Percentiles rank a stretch among this genome's conserved stretches.
Evolutionary conservation across 2,888 invertebrate genomes (phyloP).

Genomic region (Ametastegia equiseti): DNA sequence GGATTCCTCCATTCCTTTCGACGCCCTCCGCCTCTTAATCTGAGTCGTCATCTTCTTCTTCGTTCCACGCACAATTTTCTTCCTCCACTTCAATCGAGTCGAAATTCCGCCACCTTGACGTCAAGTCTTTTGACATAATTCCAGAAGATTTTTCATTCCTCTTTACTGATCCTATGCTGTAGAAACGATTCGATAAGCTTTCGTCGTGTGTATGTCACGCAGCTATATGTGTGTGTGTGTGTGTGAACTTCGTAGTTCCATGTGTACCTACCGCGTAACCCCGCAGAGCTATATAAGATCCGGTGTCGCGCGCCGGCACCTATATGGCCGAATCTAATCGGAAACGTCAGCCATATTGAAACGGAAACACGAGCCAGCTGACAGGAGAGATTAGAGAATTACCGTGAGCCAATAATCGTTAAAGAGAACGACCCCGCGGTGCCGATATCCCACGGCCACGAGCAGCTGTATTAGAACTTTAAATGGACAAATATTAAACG

Average conservation of each 20-base stretch:
- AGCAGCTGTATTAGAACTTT: slow-evolving; percentile 35
- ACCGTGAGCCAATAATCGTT: slow-evolving; percentile 73
- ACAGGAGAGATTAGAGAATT: slow-evolving; percentile 74
- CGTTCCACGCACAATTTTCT: slow-evolving; percentile 35
- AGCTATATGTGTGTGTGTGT: background rate
- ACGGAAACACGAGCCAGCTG: slow-evolving; percentile 71
- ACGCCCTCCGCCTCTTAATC: slow-evolving; percentile 30
- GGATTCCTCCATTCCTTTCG: slow-evolving; percentile 31
- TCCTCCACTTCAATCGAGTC: slow-evolving; percentile 15
- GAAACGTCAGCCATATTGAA: slow-evolving; percentile 69
- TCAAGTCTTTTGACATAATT: background rate
- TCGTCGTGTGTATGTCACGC: background rate
- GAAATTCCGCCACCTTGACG: slow-evolving; percentile 6
- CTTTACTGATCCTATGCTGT: background rate
- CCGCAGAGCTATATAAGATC: slow-evolving; percentile 36
- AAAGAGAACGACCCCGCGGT: slow-evolving; percentile 73
- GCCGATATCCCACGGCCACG: slow-evolving; percentile 65
- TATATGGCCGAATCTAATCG: slow-evolving; percentile 62
- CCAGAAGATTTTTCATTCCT: slow-evolving; percentile 10
- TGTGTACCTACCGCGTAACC: background rate
- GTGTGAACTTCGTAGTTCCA: background rate
- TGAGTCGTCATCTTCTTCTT: slow-evolving; percentile 40
- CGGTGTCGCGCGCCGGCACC: slow-evolving; percentile 43
- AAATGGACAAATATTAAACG: slow-evolving; percentile 44
- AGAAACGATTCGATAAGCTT: background rate